phyloP scores from a whole-genome alignment of 2,888 invertebrate genomes.

The Pristionchus japonicus region DNA sequence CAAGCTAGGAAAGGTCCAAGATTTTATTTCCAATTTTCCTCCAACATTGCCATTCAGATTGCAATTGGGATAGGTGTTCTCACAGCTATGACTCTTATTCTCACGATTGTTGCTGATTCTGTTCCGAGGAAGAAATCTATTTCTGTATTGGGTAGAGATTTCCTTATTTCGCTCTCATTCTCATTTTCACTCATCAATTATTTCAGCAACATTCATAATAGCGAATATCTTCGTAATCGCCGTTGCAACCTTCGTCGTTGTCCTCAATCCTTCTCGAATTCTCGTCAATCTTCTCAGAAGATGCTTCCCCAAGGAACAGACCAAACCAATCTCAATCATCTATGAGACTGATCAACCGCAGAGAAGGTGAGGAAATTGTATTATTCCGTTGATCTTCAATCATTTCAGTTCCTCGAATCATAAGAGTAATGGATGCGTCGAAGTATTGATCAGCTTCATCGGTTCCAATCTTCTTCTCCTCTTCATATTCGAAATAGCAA shows the following conservation, averaged over 20 bases:
- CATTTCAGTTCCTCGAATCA: not conserved
- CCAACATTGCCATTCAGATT: not conserved
- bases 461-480: not conserved
- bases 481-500: not conserved
- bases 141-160: not conserved
- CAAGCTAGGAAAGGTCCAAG: not conserved
- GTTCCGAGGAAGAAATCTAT: slow-evolving; percentile 18
- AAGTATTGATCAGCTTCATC: not conserved
- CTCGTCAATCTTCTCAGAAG: not conserved
- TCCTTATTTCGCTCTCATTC: too few relatives aligned
- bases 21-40: not conserved
- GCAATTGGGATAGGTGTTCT: slow-evolving; percentile 5
- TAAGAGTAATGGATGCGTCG: not conserved
- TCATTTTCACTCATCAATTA: too few relatives aligned
- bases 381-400: not conserved
- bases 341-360: not conserved
- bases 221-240: slow-evolving; percentile 12
- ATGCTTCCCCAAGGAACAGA: not conserved
- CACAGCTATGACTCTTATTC: slow-evolving; percentile 30
- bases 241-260: not conserved
- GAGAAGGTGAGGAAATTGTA: not conserved
- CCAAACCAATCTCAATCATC: not conserved
- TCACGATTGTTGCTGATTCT: slow-evolving; percentile 40
- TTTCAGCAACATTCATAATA: slow-evolving; percentile 21
- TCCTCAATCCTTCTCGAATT: not conserved